Evolutionary conservation across 2,888 invertebrate genomes (phyloP).

Genomic region (Cataglyphis livida): DNA sequence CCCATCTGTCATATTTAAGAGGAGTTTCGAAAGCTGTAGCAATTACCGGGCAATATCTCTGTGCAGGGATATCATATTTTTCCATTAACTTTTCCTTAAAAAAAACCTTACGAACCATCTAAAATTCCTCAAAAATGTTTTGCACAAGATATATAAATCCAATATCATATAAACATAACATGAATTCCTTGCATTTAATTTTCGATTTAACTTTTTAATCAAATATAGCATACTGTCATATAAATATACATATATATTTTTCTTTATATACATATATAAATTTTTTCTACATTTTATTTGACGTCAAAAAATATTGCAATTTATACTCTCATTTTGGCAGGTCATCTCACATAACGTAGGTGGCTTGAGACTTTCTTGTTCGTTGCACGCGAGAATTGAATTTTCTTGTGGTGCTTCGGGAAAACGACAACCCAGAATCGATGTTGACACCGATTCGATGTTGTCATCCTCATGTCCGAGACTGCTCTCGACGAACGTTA

Average conservation of each 20-base stretch:
- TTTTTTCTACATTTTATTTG: background rate
- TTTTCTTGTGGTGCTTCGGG: constrained; percentile 60
- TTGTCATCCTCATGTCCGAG: constrained; percentile 51
- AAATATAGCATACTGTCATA: background rate
- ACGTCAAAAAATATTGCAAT: background rate
- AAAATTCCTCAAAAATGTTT: background rate
- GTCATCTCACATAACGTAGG: constrained; percentile 3
- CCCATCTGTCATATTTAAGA: constrained; percentile 38
- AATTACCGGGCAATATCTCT: constrained; percentile 43
- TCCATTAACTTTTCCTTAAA: constrained; percentile 12
- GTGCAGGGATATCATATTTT: constrained; percentile 38
- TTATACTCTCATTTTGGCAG: constrained; percentile 13
- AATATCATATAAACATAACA: background rate
- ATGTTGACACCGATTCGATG: constrained; percentile 64
- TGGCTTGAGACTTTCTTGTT: constrained; percentile 51
- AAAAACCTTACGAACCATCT: background rate
- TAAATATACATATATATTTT: background rate
- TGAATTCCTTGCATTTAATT: background rate
- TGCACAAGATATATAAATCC: background rate
- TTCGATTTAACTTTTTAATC: constrained; percentile 11
- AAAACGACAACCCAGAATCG: constrained; percentile 64
- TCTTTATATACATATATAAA: background rate
- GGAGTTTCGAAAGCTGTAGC: constrained; percentile 28
- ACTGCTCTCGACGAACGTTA: constrained; percentile 33
- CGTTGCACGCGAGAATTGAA: constrained; percentile 60